Percentiles rank a stretch among this genome's conserved stretches.
Conservation (phyloP, 2,888 invertebrate genomes). For the Arctia plantaginis region DNA sequence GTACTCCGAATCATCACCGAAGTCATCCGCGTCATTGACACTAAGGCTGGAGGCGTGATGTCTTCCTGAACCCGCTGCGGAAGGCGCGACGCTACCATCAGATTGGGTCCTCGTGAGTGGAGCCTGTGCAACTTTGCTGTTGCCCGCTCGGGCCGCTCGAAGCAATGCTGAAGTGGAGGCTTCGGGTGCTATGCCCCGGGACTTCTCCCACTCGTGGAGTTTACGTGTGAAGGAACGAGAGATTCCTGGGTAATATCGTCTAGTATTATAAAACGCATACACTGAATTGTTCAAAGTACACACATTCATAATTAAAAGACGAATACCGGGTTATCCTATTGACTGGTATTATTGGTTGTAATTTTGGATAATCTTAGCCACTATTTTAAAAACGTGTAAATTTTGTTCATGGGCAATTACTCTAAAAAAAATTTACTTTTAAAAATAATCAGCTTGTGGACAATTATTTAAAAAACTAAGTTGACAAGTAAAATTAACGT, state of each 20-base stretch:
- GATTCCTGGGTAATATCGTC: constrained; percentile 81
- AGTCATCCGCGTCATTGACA: constrained; percentile 90
- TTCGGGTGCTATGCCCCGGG: constrained; percentile 94
- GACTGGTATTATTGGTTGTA: not conserved
- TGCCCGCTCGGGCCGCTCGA: constrained; percentile 77
- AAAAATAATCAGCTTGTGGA: no score
- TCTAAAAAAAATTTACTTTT: no score
- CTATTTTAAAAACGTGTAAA: no score
- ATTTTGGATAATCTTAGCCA: not conserved
- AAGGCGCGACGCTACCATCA: constrained; percentile 90
- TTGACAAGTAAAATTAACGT: no score
- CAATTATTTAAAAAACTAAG: no score
- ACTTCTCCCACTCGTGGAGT: constrained; percentile 96
- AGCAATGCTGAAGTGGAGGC: constrained; percentile 93
- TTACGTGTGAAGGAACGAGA: constrained; percentile 96
- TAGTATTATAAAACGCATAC: not conserved
- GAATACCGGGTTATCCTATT: no score
- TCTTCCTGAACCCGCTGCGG: constrained; percentile 86
- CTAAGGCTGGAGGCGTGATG: constrained; percentile 91
- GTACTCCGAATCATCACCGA: constrained; percentile 85
- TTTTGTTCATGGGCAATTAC: no score
- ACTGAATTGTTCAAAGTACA: no score
- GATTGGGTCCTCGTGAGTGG: constrained; percentile 91
- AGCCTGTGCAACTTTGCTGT: constrained; percentile 65
- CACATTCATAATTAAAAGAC: no score